phyloP scores from a whole-genome alignment of 2,888 invertebrate genomes.

The Sesia apiformis region DNA sequence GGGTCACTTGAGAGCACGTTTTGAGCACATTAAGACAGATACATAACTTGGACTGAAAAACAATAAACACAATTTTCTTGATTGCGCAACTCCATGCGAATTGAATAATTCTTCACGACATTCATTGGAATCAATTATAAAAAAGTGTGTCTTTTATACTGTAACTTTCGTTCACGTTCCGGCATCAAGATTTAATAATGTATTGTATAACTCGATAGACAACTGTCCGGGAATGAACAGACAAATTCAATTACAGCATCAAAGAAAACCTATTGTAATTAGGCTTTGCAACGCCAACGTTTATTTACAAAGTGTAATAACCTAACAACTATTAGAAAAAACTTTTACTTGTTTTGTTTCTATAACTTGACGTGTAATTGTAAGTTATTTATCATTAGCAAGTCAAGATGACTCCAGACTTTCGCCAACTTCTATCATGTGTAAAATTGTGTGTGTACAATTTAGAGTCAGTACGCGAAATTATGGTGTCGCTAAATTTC shows the following conservation, averaged over 20 bases:
- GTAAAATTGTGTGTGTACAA: not conserved
- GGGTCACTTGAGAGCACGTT: no score
- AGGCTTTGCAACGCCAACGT: no score
- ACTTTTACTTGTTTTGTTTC: not conserved
- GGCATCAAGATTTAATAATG: constrained; percentile 24
- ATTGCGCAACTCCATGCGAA: constrained; percentile 21
- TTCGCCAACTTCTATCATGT: not conserved
- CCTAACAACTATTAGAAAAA: no score
- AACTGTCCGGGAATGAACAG: not conserved
- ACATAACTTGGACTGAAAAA: no score
- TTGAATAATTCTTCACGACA: constrained; percentile 22
- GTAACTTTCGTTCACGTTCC: constrained; percentile 29
- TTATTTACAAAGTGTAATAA: no score
- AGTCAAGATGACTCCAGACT: not conserved
- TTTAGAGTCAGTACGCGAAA: constrained; percentile 2
- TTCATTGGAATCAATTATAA: constrained; percentile 25
- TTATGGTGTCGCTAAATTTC: not conserved
- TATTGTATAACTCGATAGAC: constrained; percentile 29
- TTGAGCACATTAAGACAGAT: no score
- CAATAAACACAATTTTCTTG: constrained; percentile 2
- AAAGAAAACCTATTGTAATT: not conserved
- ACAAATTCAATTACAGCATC: not conserved
- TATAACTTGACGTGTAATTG: not conserved
- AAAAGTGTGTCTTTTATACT: constrained; percentile 17
- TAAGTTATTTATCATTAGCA: not conserved